Evolutionary conservation across 1,140 invertebrate species (phyloP).

Genomic region (Drosophila saltans): DNA sequence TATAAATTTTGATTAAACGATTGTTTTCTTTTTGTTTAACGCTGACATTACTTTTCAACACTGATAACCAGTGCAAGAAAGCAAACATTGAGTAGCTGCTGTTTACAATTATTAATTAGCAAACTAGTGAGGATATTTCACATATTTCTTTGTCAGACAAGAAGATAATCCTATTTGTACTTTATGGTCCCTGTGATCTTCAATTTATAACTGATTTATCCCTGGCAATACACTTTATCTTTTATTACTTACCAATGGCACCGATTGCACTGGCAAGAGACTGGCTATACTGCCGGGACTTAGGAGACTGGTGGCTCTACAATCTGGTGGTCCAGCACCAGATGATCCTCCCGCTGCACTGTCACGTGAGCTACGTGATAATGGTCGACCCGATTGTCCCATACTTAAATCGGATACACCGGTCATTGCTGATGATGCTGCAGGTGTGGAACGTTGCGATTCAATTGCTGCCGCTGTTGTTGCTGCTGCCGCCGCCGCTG

Average conservation of each 20-base stretch:
- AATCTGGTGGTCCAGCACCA: slow-evolving; percentile 43
- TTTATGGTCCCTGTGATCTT: too few relatives aligned
- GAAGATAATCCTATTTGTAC: too few relatives aligned
- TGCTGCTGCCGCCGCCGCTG: slow-evolving; percentile 51
- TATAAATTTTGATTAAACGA: too few relatives aligned
- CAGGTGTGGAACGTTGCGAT: slow-evolving; percentile 65
- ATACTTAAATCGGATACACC: slow-evolving; percentile 69
- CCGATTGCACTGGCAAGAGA: slow-evolving; percentile 92
- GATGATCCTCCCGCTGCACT: not conserved
- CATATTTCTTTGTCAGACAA: too few relatives aligned
- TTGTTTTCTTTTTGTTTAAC: too few relatives aligned
- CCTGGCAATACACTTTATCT: too few relatives aligned
- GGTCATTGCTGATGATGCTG: slow-evolving; percentile 17
- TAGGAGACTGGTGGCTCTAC: slow-evolving; percentile 49
- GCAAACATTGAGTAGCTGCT: not conserved
- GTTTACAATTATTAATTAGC: not conserved
- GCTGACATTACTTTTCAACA: too few relatives aligned
- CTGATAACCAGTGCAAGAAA: too few relatives aligned
- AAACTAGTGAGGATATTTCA: too few relatives aligned
- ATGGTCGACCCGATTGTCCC: slow-evolving; percentile 54
- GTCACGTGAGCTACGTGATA: slow-evolving; percentile 73
- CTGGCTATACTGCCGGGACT: slow-evolving; percentile 88
- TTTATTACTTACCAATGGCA: slow-evolving; percentile 88
- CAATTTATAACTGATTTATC: too few relatives aligned
- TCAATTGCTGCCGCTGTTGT: slow-evolving; percentile 53